Conservation (phyloP, 53 echinoderm and acorn worm species). For the Hippasteria phrygiana region DNA sequence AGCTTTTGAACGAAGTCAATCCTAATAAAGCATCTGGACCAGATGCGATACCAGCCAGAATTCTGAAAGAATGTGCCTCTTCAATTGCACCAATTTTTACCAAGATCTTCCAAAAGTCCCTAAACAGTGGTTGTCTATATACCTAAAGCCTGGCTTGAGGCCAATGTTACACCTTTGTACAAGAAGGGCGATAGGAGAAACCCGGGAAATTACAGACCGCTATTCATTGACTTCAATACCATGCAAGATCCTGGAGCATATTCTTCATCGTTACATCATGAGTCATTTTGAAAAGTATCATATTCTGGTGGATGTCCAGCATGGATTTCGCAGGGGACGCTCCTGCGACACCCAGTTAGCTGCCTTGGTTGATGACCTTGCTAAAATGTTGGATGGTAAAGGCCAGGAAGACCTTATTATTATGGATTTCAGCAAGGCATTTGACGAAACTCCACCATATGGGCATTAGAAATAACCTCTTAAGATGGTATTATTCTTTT, state of each 20-base stretch:
- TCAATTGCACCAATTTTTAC: too few relatives aligned
- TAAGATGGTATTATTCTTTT: conserved; percentile 11
- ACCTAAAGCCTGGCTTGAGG: conserved; percentile 61
- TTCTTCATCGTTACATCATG: conserved; percentile 67
- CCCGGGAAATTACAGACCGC: conserved; percentile 74
- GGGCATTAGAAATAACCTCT: conserved; percentile 22
- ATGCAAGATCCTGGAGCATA: conserved; percentile 71
- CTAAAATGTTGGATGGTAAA: neutral
- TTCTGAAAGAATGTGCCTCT: too few relatives aligned
- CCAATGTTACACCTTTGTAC: conserved; percentile 58
- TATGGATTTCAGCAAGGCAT: conserved; percentile 48
- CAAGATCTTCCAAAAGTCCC: too few relatives aligned
- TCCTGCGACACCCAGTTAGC: too few relatives aligned
- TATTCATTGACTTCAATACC: conserved; percentile 70
- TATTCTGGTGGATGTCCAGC: conserved; percentile 58
- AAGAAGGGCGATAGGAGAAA: conserved; percentile 72
- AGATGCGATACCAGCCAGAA: too few relatives aligned
- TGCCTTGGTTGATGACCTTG: conserved; percentile 14
- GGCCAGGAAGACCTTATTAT: conserved; percentile 35
- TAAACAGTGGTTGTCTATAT: too few relatives aligned
- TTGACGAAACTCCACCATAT: conserved; percentile 44
- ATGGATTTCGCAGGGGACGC: conserved; percentile 66
- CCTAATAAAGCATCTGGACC: too few relatives aligned
- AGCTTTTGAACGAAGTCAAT: too few relatives aligned
- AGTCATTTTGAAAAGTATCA: conserved; percentile 57